phyloP scores from a whole-genome alignment of 2,797 vertebrate genomes.

The Helicolenus hilgendorfi region DNA sequence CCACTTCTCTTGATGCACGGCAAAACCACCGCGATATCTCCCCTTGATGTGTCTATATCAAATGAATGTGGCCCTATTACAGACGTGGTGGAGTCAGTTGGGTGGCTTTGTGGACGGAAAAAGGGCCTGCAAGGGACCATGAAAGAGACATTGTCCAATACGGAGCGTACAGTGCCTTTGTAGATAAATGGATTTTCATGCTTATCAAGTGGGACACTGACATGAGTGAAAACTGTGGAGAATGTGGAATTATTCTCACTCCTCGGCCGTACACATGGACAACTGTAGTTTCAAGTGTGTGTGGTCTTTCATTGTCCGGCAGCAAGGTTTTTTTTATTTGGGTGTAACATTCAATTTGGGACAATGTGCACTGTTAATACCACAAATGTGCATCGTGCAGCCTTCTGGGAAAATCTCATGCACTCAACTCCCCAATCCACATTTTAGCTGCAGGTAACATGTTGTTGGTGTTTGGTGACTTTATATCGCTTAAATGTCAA shows the following conservation, averaged over 20 bases:
- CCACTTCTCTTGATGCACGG: constrained; percentile 74
- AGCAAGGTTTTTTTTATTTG: constrained; percentile 7
- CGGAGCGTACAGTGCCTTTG: constrained; percentile 79
- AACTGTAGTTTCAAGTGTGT: constrained; percentile 75
- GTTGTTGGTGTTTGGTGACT: not conserved
- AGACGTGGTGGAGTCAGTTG: constrained; percentile 78
- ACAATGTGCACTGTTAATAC: constrained; percentile 11
- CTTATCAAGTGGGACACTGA: constrained; percentile 84
- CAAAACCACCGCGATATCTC: constrained; percentile 56
- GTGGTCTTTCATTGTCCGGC: constrained; percentile 77
- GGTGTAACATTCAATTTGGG: constrained; percentile 40
- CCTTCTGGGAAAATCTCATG: constrained; percentile 4
- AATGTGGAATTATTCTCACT: constrained; percentile 85
- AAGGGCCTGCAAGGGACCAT: constrained; percentile 75
- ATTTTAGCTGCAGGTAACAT: not conserved
- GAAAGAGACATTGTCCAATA: constrained; percentile 84
- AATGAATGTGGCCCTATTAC: constrained; percentile 79
- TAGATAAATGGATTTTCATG: constrained; percentile 90
- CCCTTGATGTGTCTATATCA: constrained; percentile 84
- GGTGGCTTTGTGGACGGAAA: constrained; percentile 80
- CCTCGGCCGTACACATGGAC: constrained; percentile 49
- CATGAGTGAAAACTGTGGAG: constrained; percentile 87
- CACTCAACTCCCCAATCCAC: not conserved
- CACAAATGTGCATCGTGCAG: not conserved
- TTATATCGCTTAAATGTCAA: not conserved